Evolutionary conservation across 2,888 invertebrate species (phyloP).

Genomic region (Lepidonotus clava): DNA sequence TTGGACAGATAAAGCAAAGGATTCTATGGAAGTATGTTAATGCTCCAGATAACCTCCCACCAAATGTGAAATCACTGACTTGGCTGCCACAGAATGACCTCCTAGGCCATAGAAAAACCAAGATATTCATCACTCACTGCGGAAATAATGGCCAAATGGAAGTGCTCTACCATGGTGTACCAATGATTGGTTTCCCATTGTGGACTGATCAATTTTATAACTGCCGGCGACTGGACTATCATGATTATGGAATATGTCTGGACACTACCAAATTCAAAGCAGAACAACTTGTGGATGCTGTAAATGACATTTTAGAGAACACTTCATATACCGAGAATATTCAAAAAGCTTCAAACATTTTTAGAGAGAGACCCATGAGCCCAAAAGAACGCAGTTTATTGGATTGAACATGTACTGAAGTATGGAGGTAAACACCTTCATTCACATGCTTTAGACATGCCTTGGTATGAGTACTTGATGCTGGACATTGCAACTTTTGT

Average conservation of each 20-base stretch:
- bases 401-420: conserved; percentile 35
- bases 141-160: conserved; percentile 67
- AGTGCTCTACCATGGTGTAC: conserved; percentile 66
- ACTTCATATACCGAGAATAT: not conserved
- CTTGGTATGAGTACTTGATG: conserved; percentile 47
- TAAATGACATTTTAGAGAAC: not conserved
- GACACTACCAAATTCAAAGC: not conserved
- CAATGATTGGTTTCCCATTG: conserved; percentile 65
- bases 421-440: conserved; percentile 18
- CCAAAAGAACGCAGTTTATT: not conserved
- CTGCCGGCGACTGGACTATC: conserved; percentile 58
- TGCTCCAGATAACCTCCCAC: not conserved
- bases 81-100: conserved; percentile 70
- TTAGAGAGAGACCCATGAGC: not conserved
- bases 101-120: conserved; percentile 65
- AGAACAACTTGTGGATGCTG: not conserved
- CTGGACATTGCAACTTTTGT: conserved; percentile 29
- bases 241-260: conserved; percentile 63
- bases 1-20: not conserved
- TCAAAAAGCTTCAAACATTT: conserved; percentile 22
- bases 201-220: conserved; percentile 64
- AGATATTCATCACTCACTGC: conserved; percentile 69
- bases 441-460: conserved; percentile 39
- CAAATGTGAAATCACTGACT: not conserved
- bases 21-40: conserved; percentile 5